Percentiles rank a stretch among this genome's conserved stretches.
Conservation (phyloP, 2,113 vertebrate genomes). For the Ariopsis seemanni region DNA sequence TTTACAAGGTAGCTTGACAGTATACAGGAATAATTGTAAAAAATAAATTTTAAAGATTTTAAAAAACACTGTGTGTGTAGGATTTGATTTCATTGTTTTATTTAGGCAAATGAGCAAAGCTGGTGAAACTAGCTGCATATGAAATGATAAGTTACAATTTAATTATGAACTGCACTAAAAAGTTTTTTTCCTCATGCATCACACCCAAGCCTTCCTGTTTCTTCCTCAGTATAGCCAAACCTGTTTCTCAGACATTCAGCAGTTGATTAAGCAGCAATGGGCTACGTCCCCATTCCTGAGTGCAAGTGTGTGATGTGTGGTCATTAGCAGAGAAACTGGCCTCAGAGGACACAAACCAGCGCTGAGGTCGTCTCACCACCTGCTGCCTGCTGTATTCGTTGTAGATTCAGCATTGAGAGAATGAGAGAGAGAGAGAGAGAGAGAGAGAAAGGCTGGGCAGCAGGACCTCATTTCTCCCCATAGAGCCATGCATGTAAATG, state of each 20-base stretch:
- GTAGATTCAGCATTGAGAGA: slow-evolving; percentile 6
- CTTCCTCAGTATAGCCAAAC: not conserved
- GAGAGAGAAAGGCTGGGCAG: slow-evolving; percentile 1
- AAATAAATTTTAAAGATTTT: too few species aligned
- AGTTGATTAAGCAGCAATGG: not conserved
- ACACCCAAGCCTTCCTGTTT: not conserved
- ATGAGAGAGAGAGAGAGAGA: not conserved
- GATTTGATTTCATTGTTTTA: not conserved
- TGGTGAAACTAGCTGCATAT: not conserved
- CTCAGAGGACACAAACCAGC: slow-evolving; percentile 37
- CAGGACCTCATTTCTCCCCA: slow-evolving; percentile 41
- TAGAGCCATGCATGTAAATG: slow-evolving; percentile 49
- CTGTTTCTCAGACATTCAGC: slow-evolving; percentile 4
- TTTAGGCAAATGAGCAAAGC: not conserved
- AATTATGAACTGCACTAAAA: not conserved
- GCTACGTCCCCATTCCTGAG: not conserved
- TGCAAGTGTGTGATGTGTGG: not conserved
- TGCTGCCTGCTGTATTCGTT: slow-evolving; percentile 10
- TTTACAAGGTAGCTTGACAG: not conserved
- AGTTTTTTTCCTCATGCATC: not conserved
- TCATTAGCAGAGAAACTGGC: slow-evolving; percentile 46
- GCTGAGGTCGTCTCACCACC: slow-evolving; percentile 37
- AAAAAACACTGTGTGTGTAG: not conserved
- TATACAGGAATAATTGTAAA: not conserved
- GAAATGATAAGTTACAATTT: not conserved